Evolutionary conservation across 2,888 invertebrate species (phyloP).

Genomic region (Neuroscelio doddi): DNA sequence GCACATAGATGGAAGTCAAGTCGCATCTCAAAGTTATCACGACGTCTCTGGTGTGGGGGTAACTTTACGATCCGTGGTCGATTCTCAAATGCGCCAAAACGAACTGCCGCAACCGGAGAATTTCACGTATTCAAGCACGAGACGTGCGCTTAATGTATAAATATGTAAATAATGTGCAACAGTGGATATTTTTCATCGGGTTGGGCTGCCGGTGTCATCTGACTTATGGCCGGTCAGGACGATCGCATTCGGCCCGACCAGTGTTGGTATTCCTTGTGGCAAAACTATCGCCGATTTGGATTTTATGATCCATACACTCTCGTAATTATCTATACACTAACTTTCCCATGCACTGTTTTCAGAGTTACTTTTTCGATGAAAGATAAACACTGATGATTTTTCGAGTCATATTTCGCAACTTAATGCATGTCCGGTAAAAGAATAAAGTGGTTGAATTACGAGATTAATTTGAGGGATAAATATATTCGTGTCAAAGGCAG

Average conservation of each 20-base stretch:
- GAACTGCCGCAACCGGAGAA: conserved; percentile 6
- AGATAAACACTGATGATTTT: too few species aligned
- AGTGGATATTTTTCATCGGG: conserved; percentile 64
- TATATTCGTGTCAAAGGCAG: too few species aligned
- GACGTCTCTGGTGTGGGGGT: background rate
- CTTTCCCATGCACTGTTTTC: background rate
- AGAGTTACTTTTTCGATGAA: too few species aligned
- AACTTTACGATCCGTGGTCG: conserved; percentile 12
- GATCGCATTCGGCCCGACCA: conserved; percentile 53
- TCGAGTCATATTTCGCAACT: too few species aligned
- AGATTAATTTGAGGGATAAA: too few species aligned
- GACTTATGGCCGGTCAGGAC: conserved; percentile 65
- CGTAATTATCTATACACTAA: conserved; percentile 11
- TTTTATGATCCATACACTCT: conserved; percentile 21
- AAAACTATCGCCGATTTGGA: conserved; percentile 64
- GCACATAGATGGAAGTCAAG: conserved; percentile 6
- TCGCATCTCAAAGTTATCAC: conserved; percentile 11
- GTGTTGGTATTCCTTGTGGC: conserved; percentile 52
- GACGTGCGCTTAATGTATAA: conserved; percentile 50
- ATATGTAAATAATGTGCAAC: conserved; percentile 67
- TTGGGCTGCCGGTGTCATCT: conserved; percentile 60
- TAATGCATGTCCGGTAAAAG: too few species aligned
- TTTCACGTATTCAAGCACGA: conserved; percentile 16
- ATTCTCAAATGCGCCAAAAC: conserved; percentile 8
- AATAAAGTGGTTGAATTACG: too few species aligned